Evolutionary conservation across 2,113 vertebrate genomes (phyloP).

Genomic region (Puma concolor): DNA sequence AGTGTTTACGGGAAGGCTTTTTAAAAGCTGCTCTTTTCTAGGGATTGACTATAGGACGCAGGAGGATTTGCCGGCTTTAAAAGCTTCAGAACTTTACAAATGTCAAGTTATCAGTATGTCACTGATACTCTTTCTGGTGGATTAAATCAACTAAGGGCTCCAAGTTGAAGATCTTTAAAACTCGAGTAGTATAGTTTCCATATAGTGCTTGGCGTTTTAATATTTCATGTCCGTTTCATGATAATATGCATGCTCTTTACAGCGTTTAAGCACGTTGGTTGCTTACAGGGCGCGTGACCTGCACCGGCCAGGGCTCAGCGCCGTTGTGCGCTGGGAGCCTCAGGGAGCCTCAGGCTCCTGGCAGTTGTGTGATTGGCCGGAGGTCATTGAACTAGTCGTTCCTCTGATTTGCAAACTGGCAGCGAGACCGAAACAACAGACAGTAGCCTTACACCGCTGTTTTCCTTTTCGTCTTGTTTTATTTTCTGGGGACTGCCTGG

Average conservation of each 20-base stretch:
- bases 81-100: no score
- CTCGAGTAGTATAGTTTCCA: background rate
- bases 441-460: fast-evolving
- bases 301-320: fast-evolving
- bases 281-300: fast-evolving
- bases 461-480: no score
- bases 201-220: no score
- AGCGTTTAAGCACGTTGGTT: background rate
- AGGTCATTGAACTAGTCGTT: fast-evolving
- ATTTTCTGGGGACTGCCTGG: background rate
- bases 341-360: no score
- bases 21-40: background rate
- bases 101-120: fast-evolving
- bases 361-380: fast-evolving
- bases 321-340: background rate
- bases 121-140: background rate
- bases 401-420: no score
- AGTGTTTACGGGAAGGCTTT: background rate
- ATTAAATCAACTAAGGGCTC: background rate
- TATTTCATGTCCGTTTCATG: fast-evolving
- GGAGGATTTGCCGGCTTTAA: background rate
- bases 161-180: background rate
- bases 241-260: fast-evolving
- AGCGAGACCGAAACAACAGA: fast-evolving
- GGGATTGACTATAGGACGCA: background rate